phyloP scores from a whole-genome alignment of 1,140 invertebrate species.

The Spodoptera litura region DNA sequence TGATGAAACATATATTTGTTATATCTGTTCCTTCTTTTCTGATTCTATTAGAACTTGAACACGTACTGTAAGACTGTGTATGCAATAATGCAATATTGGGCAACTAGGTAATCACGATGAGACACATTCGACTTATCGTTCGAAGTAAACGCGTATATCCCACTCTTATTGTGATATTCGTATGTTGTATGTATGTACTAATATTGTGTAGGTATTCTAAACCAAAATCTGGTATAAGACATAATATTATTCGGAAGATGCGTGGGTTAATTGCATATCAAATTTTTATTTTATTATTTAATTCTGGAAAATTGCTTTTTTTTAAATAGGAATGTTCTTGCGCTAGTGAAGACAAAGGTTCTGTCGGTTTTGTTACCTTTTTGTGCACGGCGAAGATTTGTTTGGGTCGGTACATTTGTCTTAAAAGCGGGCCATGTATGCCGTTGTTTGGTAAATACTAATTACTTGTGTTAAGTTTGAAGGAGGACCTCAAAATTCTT shows the following conservation, averaged over 20 bases:
- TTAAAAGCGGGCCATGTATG: not conserved
- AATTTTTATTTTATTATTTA: constrained; percentile 22
- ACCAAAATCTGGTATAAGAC: constrained; percentile 27
- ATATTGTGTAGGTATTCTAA: constrained; percentile 19
- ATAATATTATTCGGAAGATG: constrained; percentile 29
- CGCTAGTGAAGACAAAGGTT: constrained; percentile 23
- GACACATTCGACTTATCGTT: constrained; percentile 13
- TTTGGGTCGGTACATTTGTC: not conserved
- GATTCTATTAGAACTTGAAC: too few species aligned
- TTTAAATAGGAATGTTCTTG: constrained; percentile 31
- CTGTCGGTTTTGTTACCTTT: constrained; percentile 29
- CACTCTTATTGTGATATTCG: constrained; percentile 35
- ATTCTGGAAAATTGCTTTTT: constrained; percentile 23
- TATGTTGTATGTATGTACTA: constrained; percentile 38
- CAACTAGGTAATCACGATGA: not conserved
- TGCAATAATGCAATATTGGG: constrained; percentile 3
- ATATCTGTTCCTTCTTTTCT: too few species aligned
- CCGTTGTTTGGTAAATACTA: not conserved
- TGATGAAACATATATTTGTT: too few species aligned
- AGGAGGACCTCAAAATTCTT: not conserved
- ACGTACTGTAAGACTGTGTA: not conserved
- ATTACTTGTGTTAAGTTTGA: constrained; percentile 16
- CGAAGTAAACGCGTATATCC: not conserved
- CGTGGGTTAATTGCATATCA: constrained; percentile 40
- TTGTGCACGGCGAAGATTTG: constrained; percentile 21